Conservation (phyloP, 2,888 invertebrate genomes). For the Cremastinae sp. region DNA sequence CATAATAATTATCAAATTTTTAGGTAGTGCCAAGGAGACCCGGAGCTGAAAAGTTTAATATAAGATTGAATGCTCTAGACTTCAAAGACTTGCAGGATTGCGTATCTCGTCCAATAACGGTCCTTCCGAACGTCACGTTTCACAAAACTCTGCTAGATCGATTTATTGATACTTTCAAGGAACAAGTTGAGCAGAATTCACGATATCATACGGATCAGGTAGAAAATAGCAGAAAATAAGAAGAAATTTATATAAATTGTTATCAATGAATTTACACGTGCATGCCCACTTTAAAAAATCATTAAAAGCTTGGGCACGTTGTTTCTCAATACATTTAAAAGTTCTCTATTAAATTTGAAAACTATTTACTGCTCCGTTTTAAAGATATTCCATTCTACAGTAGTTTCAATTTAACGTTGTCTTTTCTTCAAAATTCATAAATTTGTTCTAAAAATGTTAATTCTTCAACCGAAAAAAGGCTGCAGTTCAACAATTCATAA, state of each 20-base stretch:
- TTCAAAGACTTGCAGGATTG: constrained; percentile 89
- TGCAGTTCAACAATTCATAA: too few species aligned
- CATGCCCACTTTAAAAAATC: too few species aligned
- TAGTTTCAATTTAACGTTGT: too few species aligned
- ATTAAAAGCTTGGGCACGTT: too few species aligned
- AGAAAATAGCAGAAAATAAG: constrained; percentile 48
- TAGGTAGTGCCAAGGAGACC: constrained; percentile 84
- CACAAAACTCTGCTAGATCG: constrained; percentile 90
- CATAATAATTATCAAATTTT: not conserved
- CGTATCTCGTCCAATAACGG: constrained; percentile 85
- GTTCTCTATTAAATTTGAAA: too few species aligned
- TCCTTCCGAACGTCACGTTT: constrained; percentile 87
- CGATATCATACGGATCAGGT: constrained; percentile 83
- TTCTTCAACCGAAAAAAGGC: too few species aligned
- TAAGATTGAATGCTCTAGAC: constrained; percentile 89
- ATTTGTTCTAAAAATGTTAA: too few species aligned
- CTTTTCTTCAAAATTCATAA: too few species aligned
- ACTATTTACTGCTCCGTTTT: too few species aligned
- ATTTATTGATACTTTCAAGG: constrained; percentile 91
- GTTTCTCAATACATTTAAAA: too few species aligned
- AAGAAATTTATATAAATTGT: not conserved
- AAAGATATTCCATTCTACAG: too few species aligned
- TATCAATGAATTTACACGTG: too few species aligned
- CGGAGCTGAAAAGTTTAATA: constrained; percentile 84
- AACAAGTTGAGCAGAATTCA: constrained; percentile 87